Evolutionary conservation across 2,113 vertebrate species (phyloP).

Genomic region (Anoura caudifer): DNA sequence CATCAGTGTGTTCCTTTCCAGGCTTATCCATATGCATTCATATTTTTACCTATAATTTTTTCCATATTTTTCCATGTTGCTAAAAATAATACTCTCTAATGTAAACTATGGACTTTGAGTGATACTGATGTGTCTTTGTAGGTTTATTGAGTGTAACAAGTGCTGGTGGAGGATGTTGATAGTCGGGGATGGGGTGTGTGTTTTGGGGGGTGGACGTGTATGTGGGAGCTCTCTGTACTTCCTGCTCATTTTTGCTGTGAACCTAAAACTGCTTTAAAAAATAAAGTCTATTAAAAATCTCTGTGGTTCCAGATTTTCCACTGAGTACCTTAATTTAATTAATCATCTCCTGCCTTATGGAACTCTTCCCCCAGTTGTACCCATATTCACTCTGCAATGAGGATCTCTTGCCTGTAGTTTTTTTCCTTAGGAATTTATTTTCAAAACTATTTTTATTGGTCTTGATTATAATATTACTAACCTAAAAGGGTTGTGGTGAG

Average conservation of each 20-base stretch:
- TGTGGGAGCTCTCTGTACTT: not conserved
- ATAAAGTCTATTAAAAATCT: not conserved
- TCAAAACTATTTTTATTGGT: not conserved
- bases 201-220: not conserved
- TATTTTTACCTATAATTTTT: slow-evolving; percentile 37
- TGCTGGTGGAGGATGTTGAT: not conserved
- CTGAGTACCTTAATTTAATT: not conserved
- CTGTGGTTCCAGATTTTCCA: not conserved
- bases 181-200: not conserved
- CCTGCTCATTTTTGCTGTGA: not conserved
- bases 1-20: not conserved
- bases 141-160: not conserved
- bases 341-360: not conserved
- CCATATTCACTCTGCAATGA: not conserved
- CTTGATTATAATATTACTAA: slow-evolving; percentile 3
- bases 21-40: not conserved
- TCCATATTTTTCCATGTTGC: not conserved
- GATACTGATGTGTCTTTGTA: not conserved
- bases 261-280: slow-evolving; percentile 28
- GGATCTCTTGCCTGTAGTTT: not conserved
- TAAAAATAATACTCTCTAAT: not conserved
- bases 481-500: not conserved
- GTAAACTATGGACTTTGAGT: not conserved
- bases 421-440: slow-evolving; percentile 44
- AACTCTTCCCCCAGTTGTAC: not conserved